phyloP scores from a whole-genome alignment of 2,113 vertebrate genomes.

The Bagarius yarrelli region DNA sequence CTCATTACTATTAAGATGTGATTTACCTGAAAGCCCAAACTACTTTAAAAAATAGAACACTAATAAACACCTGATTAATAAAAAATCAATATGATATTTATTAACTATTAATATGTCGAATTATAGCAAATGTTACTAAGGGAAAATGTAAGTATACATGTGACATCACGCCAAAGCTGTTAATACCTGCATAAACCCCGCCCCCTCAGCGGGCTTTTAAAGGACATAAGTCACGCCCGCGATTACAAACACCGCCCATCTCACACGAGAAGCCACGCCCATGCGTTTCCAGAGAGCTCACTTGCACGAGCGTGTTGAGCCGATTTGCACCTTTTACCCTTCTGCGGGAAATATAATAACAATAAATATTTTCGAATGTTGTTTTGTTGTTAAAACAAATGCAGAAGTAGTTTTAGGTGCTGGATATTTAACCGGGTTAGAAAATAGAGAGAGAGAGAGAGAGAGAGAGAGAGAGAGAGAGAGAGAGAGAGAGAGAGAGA shows the following conservation, averaged over 20 bases:
- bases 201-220: background rate
- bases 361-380: background rate
- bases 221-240: background rate
- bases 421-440: no score
- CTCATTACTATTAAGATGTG: background rate
- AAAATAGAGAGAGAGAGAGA: background rate
- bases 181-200: background rate
- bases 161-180: background rate
- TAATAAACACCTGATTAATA: background rate
- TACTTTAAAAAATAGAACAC: background rate
- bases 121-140: no score
- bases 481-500: background rate
- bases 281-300: conserved; percentile 53
- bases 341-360: background rate
- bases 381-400: background rate
- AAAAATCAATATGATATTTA: background rate
- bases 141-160: no score
- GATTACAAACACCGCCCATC: background rate
- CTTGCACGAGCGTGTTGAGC: background rate
- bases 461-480: background rate
- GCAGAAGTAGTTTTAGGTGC: no score
- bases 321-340: conserved; percentile 12
- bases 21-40: background rate
- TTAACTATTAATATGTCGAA: no score
- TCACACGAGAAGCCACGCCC: conserved; percentile 59